phyloP scores from a whole-genome alignment of 2,888 invertebrate genomes.

The Perithous albicinctus region DNA sequence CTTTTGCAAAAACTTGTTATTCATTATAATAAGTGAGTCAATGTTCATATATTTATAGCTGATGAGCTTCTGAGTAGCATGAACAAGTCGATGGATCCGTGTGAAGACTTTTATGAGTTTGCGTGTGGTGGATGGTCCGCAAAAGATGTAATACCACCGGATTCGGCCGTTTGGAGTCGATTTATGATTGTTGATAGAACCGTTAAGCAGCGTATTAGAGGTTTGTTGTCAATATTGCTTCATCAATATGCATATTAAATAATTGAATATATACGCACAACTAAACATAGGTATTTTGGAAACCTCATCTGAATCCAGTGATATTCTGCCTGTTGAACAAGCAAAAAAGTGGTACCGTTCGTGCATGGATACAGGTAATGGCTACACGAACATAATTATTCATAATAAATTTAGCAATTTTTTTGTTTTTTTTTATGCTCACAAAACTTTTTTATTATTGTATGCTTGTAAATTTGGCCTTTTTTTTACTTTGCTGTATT shows the following conservation, averaged over 20 bases:
- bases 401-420: not conserved
- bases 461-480: no score
- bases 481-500: no score
- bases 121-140: constrained; percentile 71
- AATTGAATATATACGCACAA: no score
- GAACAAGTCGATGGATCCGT: constrained; percentile 72
- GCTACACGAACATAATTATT: not conserved
- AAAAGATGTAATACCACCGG: constrained; percentile 69
- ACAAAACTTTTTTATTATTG: not conserved
- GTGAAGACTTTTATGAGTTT: constrained; percentile 74
- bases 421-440: not conserved
- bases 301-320: constrained; percentile 43
- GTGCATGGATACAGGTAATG: constrained; percentile 73
- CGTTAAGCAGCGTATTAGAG: constrained; percentile 58
- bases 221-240: no score
- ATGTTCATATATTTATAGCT: constrained; percentile 56
- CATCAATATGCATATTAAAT: not conserved
- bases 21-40: no score
- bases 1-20: no score
- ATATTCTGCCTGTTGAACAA: constrained; percentile 70
- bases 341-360: constrained; percentile 72
- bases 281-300: constrained; percentile 69
- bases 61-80: constrained; percentile 64
- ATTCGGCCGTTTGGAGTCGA: constrained; percentile 66
- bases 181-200: constrained; percentile 59